These are phyloP conservation scores for Macrotis lagotis DNA, from an alignment of 2,113 vertebrate genomes.

Conservation along the genomic window DNA sequence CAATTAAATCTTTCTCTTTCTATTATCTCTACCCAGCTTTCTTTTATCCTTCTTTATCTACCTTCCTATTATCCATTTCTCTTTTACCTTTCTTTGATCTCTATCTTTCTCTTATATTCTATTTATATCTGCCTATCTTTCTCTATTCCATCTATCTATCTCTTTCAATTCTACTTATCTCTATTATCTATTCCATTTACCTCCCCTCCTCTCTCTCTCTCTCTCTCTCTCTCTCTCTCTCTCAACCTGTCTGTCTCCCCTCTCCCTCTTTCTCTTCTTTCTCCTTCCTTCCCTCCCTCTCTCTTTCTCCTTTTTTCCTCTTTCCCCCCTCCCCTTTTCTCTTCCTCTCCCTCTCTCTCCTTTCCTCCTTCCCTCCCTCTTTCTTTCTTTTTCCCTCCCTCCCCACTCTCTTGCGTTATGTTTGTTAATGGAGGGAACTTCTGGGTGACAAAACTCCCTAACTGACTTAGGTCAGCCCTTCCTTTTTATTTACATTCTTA, in stretches of 20 bases:
- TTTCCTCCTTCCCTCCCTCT: too few relatives aligned
- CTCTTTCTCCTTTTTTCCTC: neutral
- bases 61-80: neutral
- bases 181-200: neutral
- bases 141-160: neutral
- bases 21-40: neutral
- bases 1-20: too few relatives aligned
- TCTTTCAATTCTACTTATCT: rapidly evolving
- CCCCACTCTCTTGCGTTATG: too few relatives aligned
- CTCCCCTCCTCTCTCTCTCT: neutral
- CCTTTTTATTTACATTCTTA: too few relatives aligned
- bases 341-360: too few relatives aligned
- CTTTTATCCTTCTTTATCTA: rapidly evolving
- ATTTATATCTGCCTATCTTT: neutral
- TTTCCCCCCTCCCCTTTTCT: too few relatives aligned
- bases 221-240: neutral
- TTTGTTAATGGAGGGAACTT: too few relatives aligned
- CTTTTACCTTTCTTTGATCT: neutral
- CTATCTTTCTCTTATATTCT: too few relatives aligned
- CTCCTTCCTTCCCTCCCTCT: neutral
- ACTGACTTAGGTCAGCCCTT: too few relatives aligned
- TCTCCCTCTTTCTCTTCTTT: neutral
- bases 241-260: neutral
- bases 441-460: too few relatives aligned
- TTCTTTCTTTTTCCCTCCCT: too few relatives aligned